Conservation (phyloP, 2,113 vertebrate genomes). For the Pandion haliaetus region DNA sequence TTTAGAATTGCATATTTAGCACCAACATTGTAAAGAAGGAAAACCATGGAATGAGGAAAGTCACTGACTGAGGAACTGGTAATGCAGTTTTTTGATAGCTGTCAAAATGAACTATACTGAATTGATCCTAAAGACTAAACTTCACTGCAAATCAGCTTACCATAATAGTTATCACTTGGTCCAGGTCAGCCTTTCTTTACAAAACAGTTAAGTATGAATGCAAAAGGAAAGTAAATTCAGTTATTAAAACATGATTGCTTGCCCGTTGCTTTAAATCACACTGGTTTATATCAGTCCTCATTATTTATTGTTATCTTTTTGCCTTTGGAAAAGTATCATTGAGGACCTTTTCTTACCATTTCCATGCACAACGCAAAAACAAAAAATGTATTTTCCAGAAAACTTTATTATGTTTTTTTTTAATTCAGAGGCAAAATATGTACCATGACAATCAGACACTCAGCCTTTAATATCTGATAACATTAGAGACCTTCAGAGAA, state of each 20-base stretch:
- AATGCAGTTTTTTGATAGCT: not conserved
- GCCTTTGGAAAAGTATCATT: not conserved
- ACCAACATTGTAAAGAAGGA: not conserved
- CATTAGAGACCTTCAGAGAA: not conserved
- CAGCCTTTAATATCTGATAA: not conserved
- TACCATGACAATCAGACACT: not conserved
- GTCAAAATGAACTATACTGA: not conserved
- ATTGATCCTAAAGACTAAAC: not conserved
- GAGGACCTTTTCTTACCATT: not conserved
- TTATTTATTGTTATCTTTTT: not conserved
- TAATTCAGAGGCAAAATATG: not conserved
- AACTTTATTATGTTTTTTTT: not conserved
- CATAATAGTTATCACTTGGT: not conserved
- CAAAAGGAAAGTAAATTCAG: not conserved
- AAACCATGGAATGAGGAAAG: not conserved
- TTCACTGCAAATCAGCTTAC: not conserved
- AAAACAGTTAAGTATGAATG: not conserved
- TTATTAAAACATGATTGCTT: not conserved
- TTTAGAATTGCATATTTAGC: not conserved
- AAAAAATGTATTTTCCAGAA: not conserved
- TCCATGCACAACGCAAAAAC: not conserved
- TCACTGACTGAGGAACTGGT: not conserved
- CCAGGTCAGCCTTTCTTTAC: not conserved
- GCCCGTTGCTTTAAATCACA: not conserved
- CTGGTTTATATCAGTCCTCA: not conserved